Conservation (phyloP, 2,888 invertebrate genomes). For the Vanessa cardui region DNA sequence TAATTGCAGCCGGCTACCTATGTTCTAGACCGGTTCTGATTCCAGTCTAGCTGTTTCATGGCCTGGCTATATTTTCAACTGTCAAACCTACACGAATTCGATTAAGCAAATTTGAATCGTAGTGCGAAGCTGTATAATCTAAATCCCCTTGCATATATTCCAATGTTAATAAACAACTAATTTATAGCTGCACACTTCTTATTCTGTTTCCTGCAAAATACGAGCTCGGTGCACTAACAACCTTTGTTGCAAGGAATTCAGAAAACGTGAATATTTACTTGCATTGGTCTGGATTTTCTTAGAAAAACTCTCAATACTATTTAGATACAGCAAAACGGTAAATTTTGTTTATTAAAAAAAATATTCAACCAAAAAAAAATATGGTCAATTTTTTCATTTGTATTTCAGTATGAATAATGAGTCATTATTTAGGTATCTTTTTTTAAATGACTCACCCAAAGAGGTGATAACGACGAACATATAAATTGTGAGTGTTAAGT, state of each 20-base stretch:
- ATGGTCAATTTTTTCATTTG: too few relatives aligned
- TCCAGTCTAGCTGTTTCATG: slow-evolving; percentile 47
- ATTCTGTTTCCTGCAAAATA: slow-evolving; percentile 43
- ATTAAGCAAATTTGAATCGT: slow-evolving; percentile 34
- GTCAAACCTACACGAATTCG: slow-evolving; percentile 38
- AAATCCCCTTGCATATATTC: slow-evolving; percentile 13
- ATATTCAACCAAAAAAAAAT: too few relatives aligned
- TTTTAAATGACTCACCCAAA: background rate
- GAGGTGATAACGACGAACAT: background rate
- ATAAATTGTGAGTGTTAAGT: background rate
- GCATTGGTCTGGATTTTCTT: slow-evolving; percentile 20
- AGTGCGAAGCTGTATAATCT: slow-evolving; percentile 14
- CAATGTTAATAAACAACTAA: slow-evolving; percentile 34
- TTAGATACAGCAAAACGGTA: background rate
- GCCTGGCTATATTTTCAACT: slow-evolving; percentile 47
- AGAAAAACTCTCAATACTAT: slow-evolving; percentile 24
- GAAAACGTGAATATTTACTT: slow-evolving; percentile 21
- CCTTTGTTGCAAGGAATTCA: slow-evolving; percentile 23
- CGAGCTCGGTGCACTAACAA: slow-evolving; percentile 30
- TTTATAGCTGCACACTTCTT: slow-evolving; percentile 38
- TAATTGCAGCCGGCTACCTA: slow-evolving; percentile 42
- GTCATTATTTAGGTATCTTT: background rate
- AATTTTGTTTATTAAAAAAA: too few relatives aligned
- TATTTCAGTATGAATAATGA: background rate
- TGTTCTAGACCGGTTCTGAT: slow-evolving; percentile 48